Conservation (phyloP, 2,888 invertebrate genomes). For the Lepeophtheirus nordmannii region DNA sequence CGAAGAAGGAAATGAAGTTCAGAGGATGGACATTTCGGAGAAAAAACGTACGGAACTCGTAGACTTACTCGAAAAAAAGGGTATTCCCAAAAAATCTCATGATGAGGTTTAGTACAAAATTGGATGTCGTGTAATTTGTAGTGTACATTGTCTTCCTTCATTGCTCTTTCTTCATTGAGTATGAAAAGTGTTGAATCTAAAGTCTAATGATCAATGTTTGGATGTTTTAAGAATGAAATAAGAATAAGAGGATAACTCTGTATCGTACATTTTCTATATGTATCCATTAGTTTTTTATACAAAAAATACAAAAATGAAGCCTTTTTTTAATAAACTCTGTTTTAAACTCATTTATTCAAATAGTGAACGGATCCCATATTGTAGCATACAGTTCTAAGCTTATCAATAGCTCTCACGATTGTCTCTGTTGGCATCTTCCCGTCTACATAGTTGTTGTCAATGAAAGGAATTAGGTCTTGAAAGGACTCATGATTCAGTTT, state of each 20-base stretch:
- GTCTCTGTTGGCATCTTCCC: neutral
- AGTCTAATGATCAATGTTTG: neutral
- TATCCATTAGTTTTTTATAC: neutral
- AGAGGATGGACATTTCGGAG: constrained; percentile 4
- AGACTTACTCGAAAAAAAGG: neutral
- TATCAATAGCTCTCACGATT: constrained; percentile 3
- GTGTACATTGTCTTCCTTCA: too few species aligned
- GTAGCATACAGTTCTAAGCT: constrained; percentile 4
- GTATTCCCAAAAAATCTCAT: neutral
- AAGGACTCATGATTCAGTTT: neutral
- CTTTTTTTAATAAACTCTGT: neutral
- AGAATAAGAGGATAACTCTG: neutral
- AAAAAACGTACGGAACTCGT: neutral
- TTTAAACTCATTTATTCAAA: neutral
- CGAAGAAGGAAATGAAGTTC: neutral
- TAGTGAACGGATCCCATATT: neutral
- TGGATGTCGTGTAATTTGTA: neutral
- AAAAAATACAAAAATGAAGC: neutral
- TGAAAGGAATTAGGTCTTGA: neutral
- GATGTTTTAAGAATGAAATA: neutral
- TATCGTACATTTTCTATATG: neutral
- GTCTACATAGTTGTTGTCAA: neutral
- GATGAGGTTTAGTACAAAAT: neutral
- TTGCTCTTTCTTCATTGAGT: too few species aligned
- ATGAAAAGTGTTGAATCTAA: neutral